phyloP scores from a whole-genome alignment of 2,888 invertebrate genomes.

The Scaptomyza reducta region DNA sequence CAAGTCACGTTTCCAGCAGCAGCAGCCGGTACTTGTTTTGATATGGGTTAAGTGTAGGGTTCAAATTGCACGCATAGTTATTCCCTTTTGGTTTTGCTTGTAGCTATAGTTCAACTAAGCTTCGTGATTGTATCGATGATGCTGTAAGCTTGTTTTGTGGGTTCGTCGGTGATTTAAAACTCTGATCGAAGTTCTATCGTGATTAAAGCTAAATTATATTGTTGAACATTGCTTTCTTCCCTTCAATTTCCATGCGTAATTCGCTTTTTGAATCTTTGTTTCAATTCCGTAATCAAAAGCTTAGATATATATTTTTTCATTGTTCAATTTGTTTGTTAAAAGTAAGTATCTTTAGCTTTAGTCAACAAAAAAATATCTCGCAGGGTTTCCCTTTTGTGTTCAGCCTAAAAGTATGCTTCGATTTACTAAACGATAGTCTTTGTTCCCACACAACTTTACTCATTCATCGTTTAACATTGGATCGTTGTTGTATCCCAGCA shows the following conservation, averaged over 20 bases:
- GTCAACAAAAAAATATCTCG: too few relatives aligned
- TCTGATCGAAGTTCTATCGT: neutral
- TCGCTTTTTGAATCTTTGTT: too few relatives aligned
- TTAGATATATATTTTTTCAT: too few relatives aligned
- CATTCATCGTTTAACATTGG: conserved; percentile 7
- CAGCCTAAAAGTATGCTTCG: conserved; percentile 48
- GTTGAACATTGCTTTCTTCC: too few relatives aligned
- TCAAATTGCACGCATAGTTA: conserved; percentile 44
- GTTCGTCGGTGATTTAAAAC: too few relatives aligned
- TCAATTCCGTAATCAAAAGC: too few relatives aligned
- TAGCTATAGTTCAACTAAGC: conserved; percentile 23
- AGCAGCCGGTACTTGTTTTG: conserved; percentile 50
- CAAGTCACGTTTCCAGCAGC: conserved; percentile 62
- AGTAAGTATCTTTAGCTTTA: too few relatives aligned
- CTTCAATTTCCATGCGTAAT: too few relatives aligned
- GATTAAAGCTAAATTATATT: neutral
- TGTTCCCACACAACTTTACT: fast-evolving
- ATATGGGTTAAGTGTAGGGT: conserved; percentile 75
- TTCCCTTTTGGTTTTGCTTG: conserved; percentile 6
- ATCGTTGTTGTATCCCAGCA: neutral
- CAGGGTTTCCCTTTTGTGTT: too few relatives aligned
- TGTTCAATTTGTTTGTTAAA: too few relatives aligned
- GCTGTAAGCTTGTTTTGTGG: conserved; percentile 8
- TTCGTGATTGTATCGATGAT: conserved; percentile 31
- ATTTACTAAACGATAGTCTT: neutral